These are phyloP conservation scores for Pogonophryne albipinna DNA, from an alignment of 2,797 vertebrate species.

Conservation along the genomic window DNA sequence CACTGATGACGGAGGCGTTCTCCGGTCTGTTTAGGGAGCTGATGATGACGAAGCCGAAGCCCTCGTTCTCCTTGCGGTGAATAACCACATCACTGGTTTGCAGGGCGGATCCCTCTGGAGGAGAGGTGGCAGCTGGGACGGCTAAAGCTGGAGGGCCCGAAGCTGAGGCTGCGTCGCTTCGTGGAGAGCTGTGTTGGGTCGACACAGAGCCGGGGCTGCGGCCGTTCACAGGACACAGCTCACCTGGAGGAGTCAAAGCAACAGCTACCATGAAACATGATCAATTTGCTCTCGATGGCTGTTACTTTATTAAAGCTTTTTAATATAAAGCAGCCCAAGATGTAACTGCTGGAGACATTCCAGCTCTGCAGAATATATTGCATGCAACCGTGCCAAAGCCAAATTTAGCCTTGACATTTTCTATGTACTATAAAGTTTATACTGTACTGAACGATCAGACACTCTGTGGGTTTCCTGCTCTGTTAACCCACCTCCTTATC, in stretches of 20 bases:
- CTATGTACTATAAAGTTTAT: too few relatives aligned
- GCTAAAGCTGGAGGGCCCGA: slow-evolving; percentile 83
- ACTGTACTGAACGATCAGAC: not conserved
- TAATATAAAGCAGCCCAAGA: slow-evolving; percentile 11
- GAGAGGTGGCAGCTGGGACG: slow-evolving; percentile 81
- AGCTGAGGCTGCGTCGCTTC: slow-evolving; percentile 90
- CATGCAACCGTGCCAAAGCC: slow-evolving; percentile 27
- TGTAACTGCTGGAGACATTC: not conserved
- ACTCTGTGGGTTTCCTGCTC: not conserved
- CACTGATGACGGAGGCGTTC: slow-evolving; percentile 93
- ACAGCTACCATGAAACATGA: not conserved
- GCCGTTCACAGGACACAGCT: slow-evolving; percentile 94
- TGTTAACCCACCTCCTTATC: not conserved
- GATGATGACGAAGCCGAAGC: slow-evolving; percentile 99
- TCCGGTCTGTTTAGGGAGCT: slow-evolving; percentile 98
- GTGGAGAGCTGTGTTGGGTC: slow-evolving; percentile 96
- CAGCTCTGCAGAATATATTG: slow-evolving; percentile 12
- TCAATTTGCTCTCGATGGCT: not conserved
- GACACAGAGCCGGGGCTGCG: slow-evolving; percentile 93
- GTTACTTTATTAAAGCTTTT: slow-evolving; percentile 20
- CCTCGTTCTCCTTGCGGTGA: slow-evolving; percentile 97
- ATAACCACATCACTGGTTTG: slow-evolving; percentile 96
- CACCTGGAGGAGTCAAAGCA: slow-evolving; percentile 84
- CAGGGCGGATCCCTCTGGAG: slow-evolving; percentile 87
- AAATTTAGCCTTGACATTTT: slow-evolving; percentile 20